A percentile compares a stretch with the other conserved stretches of the same genome.
Conservation (phyloP, 2,888 invertebrate genomes). For the Pyrocoelia pectoralis region DNA sequence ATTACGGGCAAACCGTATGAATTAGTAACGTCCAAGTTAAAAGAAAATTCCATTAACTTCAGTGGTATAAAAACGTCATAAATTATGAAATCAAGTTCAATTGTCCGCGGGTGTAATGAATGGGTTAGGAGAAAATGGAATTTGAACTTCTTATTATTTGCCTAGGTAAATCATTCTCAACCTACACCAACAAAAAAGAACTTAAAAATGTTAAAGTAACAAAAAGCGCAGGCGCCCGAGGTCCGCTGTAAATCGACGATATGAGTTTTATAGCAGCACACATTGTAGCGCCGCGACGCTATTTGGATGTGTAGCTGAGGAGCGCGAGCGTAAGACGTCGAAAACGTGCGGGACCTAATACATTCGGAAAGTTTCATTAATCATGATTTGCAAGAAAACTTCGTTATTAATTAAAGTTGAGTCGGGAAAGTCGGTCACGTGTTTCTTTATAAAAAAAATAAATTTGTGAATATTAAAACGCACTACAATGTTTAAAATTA, state of each 20-base stretch:
- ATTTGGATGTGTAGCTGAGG: slow-evolving; percentile 20
- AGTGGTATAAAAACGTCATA: background rate
- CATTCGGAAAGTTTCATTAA: background rate
- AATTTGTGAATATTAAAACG: no score
- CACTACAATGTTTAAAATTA: slow-evolving; percentile 4
- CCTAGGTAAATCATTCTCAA: slow-evolving; percentile 17
- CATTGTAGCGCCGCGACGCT: slow-evolving; percentile 38
- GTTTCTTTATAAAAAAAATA: background rate
- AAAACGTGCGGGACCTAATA: slow-evolving; percentile 11
- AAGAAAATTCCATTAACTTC: background rate
- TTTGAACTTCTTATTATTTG: background rate
- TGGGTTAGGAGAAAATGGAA: background rate
- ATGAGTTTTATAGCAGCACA: slow-evolving; percentile 38
- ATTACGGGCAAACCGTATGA: no score
- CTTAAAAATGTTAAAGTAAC: slow-evolving; percentile 13
- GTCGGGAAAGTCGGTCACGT: background rate
- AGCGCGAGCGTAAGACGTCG: slow-evolving; percentile 18
- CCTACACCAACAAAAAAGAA: slow-evolving; percentile 33
- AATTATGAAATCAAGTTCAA: background rate
- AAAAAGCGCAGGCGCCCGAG: slow-evolving; percentile 33
- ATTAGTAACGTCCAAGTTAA: no score
- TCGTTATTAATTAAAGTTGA: background rate
- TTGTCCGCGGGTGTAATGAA: background rate
- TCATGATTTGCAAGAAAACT: background rate
- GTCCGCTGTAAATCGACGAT: slow-evolving; percentile 31